Percentiles rank a stretch among this genome's conserved stretches.
Evolutionary conservation across 2,888 invertebrate species (phyloP).

Genomic region (Miltochrista miniata): DNA sequence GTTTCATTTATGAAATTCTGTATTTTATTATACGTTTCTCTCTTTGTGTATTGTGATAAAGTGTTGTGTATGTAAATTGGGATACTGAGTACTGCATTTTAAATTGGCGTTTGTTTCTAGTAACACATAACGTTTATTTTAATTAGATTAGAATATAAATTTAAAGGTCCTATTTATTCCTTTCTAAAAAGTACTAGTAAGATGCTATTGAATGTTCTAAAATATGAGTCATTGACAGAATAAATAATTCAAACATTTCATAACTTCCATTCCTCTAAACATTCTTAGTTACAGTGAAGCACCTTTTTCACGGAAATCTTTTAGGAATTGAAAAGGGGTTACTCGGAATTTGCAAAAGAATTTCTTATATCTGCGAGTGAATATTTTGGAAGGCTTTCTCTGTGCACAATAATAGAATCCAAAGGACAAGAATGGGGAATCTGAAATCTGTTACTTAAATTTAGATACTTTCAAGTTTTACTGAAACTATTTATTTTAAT

Average conservation of each 20-base stretch:
- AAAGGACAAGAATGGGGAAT: conserved; percentile 33
- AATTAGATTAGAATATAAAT: no score
- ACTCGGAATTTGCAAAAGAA: conserved; percentile 42
- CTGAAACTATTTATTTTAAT: no score
- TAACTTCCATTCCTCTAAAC: conserved; percentile 23
- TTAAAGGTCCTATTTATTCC: no score
- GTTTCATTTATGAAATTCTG: neutral
- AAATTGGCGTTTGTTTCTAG: no score
- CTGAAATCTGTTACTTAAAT: neutral
- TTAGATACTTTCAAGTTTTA: no score
- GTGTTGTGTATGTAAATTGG: no score
- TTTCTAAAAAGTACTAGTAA: no score
- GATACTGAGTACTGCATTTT: no score
- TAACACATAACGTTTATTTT: no score
- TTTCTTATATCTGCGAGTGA: conserved; percentile 36
- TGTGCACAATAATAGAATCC: conserved; percentile 43
- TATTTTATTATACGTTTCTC: neutral
- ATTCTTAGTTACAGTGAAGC: conserved; percentile 25
- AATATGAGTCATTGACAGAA: no score
- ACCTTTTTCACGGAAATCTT: conserved; percentile 38
- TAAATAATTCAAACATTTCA: no score
- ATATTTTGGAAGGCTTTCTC: conserved; percentile 37
- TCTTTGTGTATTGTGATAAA: neutral
- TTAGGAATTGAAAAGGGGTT: conserved; percentile 41
- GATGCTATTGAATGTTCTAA: no score